A percentile compares a stretch with the other conserved stretches of the same genome.
These are phyloP conservation scores for Verasper variegatus DNA, from an alignment of 2,113 vertebrate genomes.

Conservation along the genomic window DNA sequence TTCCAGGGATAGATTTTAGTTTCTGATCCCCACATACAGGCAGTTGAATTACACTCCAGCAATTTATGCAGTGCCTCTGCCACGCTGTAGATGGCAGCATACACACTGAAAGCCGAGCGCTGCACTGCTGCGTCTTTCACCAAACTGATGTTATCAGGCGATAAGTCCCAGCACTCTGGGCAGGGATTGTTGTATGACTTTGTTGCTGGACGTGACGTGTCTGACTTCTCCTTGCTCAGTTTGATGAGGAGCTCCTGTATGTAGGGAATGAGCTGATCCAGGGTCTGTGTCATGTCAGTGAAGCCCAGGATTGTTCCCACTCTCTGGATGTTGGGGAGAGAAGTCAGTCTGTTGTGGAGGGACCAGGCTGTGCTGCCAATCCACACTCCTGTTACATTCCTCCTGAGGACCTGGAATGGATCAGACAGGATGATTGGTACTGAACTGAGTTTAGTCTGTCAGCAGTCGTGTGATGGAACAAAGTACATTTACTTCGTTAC, in stretches of 20 bases:
- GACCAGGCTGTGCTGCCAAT: slow-evolving; percentile 87
- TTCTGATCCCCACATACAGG: slow-evolving; percentile 7
- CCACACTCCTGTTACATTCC: slow-evolving; percentile 86
- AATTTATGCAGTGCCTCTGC: slow-evolving; percentile 87
- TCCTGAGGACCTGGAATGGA: slow-evolving; percentile 75
- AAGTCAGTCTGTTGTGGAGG: slow-evolving; percentile 35
- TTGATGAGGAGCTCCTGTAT: slow-evolving; percentile 59
- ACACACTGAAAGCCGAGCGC: slow-evolving; percentile 77
- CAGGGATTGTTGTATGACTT: slow-evolving; percentile 66
- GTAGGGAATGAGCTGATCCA: slow-evolving; percentile 76
- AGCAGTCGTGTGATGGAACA: too few relatives aligned
- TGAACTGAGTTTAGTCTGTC: not conserved
- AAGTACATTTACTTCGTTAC: too few relatives aligned
- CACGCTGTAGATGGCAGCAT: slow-evolving; percentile 83
- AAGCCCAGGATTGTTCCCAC: slow-evolving; percentile 88
- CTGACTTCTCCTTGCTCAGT: slow-evolving; percentile 56
- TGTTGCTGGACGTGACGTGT: not conserved
- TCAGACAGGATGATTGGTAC: not conserved
- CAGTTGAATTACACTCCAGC: slow-evolving; percentile 74
- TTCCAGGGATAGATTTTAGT: slow-evolving; percentile 84
- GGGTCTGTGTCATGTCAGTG: slow-evolving; percentile 18
- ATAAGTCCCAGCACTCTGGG: slow-evolving; percentile 74
- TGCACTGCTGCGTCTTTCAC: slow-evolving; percentile 27
- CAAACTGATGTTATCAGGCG: slow-evolving; percentile 56
- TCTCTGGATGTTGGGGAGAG: slow-evolving; percentile 72